A percentile compares a stretch with the other conserved stretches of the same genome.
phyloP scores from a whole-genome alignment of 2,888 invertebrate genomes.

The Oscheius myriophilus region DNA sequence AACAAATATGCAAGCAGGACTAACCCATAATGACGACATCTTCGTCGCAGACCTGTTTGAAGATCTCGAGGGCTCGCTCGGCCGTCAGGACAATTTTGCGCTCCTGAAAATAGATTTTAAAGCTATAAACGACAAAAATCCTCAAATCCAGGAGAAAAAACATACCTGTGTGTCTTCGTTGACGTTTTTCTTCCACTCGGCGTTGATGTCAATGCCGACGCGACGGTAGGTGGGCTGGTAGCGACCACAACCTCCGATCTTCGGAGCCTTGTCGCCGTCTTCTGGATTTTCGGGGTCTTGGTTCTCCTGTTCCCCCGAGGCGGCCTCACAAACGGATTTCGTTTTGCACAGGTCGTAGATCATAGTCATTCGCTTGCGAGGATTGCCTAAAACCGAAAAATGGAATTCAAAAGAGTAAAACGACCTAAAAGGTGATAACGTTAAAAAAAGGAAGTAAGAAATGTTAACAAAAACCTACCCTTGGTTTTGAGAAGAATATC shows the following conservation, averaged over 20 bases:
- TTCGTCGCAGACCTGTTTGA: conserved; percentile 92
- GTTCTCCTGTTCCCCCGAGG: conserved; percentile 79
- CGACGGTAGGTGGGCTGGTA: conserved; percentile 93
- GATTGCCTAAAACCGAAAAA: conserved; percentile 75
- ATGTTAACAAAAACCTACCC: conserved; percentile 21
- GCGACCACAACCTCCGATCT: conserved; percentile 95
- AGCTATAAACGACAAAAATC: not conserved
- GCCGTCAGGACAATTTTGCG: conserved; percentile 92
- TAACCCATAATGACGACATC: conserved; percentile 82
- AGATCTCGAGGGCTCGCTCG: conserved; percentile 94
- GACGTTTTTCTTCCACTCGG: conserved; percentile 94
- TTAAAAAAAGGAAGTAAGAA: not conserved
- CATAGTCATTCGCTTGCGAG: conserved; percentile 89
- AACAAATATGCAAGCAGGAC: not conserved
- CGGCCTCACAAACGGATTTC: conserved; percentile 96
- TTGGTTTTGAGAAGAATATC: conserved; percentile 94
- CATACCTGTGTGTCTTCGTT: conserved; percentile 90
- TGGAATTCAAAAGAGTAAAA: not conserved
- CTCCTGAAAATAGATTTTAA: conserved; percentile 74
- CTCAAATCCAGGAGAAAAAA: too few relatives aligned
- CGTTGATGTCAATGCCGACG: conserved; percentile 88
- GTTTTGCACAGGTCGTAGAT: conserved; percentile 98
- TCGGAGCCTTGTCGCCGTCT: conserved; percentile 74
- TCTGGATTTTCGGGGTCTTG: conserved; percentile 29
- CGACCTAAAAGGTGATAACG: too few relatives aligned